These are phyloP conservation scores for Lasioglossum calceatum DNA, from an alignment of 2,888 invertebrate genomes.

Conservation along the genomic window DNA sequence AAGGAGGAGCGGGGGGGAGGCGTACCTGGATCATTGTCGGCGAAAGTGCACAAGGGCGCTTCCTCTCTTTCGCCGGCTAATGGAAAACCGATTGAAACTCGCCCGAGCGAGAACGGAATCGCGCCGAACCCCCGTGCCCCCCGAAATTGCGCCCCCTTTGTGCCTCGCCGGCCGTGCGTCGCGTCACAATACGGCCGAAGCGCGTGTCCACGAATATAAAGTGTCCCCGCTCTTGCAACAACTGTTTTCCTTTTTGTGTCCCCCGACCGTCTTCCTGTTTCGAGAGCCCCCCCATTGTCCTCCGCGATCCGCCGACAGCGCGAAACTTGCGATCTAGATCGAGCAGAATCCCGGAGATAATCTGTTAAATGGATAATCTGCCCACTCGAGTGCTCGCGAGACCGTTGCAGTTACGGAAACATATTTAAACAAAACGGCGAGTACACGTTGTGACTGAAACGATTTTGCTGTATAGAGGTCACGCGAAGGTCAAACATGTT, in stretches of 20 bases:
- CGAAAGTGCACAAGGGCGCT: conserved; percentile 42
- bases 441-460: neutral
- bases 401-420: neutral
- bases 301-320: conserved; percentile 1
- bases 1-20: neutral
- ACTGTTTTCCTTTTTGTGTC: conserved; percentile 41
- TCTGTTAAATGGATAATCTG: neutral
- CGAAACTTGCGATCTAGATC: conserved; percentile 17
- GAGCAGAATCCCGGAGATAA: neutral
- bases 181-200: conserved; percentile 56
- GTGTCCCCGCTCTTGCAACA: conserved; percentile 50
- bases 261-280: conserved; percentile 29
- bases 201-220: conserved; percentile 64
- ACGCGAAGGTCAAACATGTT: neutral
- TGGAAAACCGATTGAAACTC: conserved; percentile 76
- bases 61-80: conserved; percentile 65
- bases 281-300: conserved; percentile 37
- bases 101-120: conserved; percentile 62
- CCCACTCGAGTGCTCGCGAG: neutral
- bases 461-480: neutral
- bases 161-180: conserved; percentile 29
- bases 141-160: conserved; percentile 62
- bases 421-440: neutral
- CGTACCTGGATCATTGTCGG: conserved; percentile 67
- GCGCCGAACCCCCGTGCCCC: neutral